A percentile compares a stretch with the other conserved stretches of the same genome.
Evolutionary conservation across 2,797 vertebrate genomes (phyloP).

Genomic region (Schizopygopsis malacanthus): DNA sequence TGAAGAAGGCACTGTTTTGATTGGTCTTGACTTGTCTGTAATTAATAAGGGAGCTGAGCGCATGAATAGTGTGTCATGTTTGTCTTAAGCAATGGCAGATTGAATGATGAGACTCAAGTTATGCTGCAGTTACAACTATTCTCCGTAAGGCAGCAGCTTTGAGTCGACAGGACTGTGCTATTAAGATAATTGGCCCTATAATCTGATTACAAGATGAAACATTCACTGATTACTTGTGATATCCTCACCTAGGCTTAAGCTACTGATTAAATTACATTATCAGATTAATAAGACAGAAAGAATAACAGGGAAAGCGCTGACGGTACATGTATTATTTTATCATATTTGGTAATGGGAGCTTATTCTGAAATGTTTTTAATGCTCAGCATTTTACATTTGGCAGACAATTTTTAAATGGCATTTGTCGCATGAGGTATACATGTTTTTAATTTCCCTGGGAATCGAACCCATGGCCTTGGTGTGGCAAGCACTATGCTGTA

Average conservation of each 20-base stretch:
- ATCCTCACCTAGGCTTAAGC: slow-evolving; percentile 14
- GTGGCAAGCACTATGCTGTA: not conserved
- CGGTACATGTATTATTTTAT: not conserved
- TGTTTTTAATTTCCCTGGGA: not conserved
- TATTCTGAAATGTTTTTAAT: not conserved
- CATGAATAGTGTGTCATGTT: not conserved
- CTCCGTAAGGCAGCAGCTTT: slow-evolving; percentile 34
- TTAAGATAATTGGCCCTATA: slow-evolving; percentile 31
- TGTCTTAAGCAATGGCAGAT: not conserved
- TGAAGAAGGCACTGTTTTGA: not conserved
- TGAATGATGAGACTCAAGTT: not conserved
- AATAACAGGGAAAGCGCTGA: not conserved
- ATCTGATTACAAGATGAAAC: slow-evolving; percentile 39
- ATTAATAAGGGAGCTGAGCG: slow-evolving; percentile 18
- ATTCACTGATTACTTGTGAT: slow-evolving; percentile 39
- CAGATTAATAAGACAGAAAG: slow-evolving; percentile 15
- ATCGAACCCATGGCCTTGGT: not conserved
- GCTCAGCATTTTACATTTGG: not conserved
- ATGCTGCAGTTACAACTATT: not conserved
- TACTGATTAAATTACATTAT: slow-evolving; percentile 19
- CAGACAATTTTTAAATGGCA: not conserved
- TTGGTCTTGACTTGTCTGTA: slow-evolving; percentile 30
- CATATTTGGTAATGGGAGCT: not conserved
- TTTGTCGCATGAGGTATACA: not conserved
- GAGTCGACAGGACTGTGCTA: not conserved